A percentile compares a stretch with the other conserved stretches of the same genome.
Conservation (phyloP, 2,888 invertebrate genomes). For the Nemurella pictetii region DNA sequence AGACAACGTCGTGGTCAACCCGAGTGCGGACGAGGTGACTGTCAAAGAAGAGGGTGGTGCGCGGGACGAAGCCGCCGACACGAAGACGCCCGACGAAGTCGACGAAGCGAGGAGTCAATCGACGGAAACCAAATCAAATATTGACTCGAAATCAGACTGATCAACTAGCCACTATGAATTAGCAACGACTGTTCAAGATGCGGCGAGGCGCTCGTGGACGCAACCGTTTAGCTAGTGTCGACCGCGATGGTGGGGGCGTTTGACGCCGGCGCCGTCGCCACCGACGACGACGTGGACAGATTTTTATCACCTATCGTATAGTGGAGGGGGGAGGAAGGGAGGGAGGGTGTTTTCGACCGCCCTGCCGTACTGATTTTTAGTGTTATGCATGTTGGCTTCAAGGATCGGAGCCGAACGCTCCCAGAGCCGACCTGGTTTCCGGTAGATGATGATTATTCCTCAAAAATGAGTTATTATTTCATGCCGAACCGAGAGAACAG, state of each 20-base stretch:
- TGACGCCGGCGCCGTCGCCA: too few relatives aligned
- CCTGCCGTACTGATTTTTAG: constrained; percentile 44
- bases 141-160: constrained; percentile 43
- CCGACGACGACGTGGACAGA: too few relatives aligned
- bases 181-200: constrained; percentile 29
- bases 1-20: constrained; percentile 50
- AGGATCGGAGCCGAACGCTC: too few relatives aligned
- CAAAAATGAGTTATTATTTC: not conserved
- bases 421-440: not conserved
- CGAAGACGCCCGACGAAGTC: constrained; percentile 34
- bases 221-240: too few relatives aligned
- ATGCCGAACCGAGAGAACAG: not conserved
- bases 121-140: constrained; percentile 43
- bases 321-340: not conserved
- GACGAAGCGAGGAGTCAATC: constrained; percentile 12
- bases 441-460: not conserved
- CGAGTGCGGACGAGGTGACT: constrained; percentile 39
- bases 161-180: constrained; percentile 41
- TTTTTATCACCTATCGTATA: constrained; percentile 41
- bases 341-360: constrained; percentile 32
- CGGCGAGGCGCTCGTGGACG: not conserved
- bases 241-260: too few relatives aligned
- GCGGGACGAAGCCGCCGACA: constrained; percentile 34
- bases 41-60: constrained; percentile 40
- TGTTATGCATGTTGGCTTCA: constrained; percentile 1